Base-by-base conservation (phyloP, 92 coral and sea anemone genomes). In the Epizoanthus illoricatus region DNA sequence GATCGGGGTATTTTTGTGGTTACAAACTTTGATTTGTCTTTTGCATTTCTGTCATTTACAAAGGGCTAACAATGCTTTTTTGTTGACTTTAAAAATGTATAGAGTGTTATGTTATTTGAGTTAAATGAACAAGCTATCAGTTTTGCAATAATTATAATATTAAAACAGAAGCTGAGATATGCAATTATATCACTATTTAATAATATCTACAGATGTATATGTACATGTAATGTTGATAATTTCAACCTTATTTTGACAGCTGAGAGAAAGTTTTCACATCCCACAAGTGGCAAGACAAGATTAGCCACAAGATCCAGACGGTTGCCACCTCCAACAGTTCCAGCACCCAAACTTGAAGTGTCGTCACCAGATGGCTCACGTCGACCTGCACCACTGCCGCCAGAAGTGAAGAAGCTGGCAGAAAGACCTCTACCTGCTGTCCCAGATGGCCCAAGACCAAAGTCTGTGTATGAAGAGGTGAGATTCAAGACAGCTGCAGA, bases 221-320 rank as follows among this genome's bases (percentile, higher is more conserved):
- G n/a, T n/a, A n/a, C n/a, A 16, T 52, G 56, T 52, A 11, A 9
- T 52, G 56, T 52, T 5, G 56, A 15, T 52, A 52, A 52, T 52
- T 52, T 52, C 56, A 52, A 63, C 7, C 24, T 20, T 43, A 5
- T 41, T 59, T 43, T 78, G 19, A 21, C 82, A 78, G 82, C 21
- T 17, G 82, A 42, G 3, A 78, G 85, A 69, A 81, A 75, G 64
- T 86, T 24, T 54, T 86, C 87, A 28, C 73, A 76, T 61, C 68
- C 84, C 66, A 76, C 55, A 20, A 73, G 64, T 4, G 65, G 75
- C 55, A 92, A 87, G 87, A 84, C 91, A 23, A 87, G 90, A 18
- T 67, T 92, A 20, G 97, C 93, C 54, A 54, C 85, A 81, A 64
- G 93, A 36, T 78, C 82, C 59, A 64, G 82, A 43, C 82, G 82